Evolutionary conservation across 2,888 invertebrate species (phyloP).

Genomic region (Sarcophaga subvicina): DNA sequence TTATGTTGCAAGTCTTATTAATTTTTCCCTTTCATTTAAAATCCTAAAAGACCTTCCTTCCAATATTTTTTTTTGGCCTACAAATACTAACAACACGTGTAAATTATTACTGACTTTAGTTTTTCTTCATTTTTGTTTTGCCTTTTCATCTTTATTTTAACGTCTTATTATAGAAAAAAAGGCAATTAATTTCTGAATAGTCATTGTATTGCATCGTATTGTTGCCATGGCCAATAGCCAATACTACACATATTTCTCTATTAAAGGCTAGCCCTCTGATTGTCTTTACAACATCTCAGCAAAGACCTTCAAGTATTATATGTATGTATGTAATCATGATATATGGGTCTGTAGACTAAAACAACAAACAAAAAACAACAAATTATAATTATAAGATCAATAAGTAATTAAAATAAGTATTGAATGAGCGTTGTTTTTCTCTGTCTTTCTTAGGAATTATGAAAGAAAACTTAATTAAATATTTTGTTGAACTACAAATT

Average conservation of each 20-base stretch:
- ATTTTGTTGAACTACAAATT: no score
- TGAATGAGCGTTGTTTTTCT: background rate
- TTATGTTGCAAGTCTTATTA: conserved; percentile 16
- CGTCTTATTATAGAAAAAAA: no score
- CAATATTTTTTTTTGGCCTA: no score
- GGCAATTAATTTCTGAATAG: no score
- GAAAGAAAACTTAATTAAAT: no score
- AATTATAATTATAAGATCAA: conserved; percentile 52
- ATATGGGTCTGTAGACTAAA: no score
- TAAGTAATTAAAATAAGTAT: conserved; percentile 44
- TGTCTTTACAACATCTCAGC: background rate
- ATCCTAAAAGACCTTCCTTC: conserved; percentile 51
- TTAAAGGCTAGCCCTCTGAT: no score
- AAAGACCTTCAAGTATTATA: conserved; percentile 8
- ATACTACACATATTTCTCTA: no score
- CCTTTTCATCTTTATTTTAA: no score
- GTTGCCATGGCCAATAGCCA: no score
- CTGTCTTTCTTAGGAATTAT: no score
- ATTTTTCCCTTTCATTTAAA: conserved; percentile 32
- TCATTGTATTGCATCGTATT: no score
- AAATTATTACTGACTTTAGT: conserved; percentile 14
- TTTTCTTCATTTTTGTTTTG: conserved; percentile 12
- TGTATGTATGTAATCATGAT: conserved; percentile 2
- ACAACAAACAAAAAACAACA: background rate
- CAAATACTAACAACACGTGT: conserved; percentile 33